Base-by-base conservation (phyloP, 1,140 invertebrate genomes). In the Ceratitis capitata region DNA sequence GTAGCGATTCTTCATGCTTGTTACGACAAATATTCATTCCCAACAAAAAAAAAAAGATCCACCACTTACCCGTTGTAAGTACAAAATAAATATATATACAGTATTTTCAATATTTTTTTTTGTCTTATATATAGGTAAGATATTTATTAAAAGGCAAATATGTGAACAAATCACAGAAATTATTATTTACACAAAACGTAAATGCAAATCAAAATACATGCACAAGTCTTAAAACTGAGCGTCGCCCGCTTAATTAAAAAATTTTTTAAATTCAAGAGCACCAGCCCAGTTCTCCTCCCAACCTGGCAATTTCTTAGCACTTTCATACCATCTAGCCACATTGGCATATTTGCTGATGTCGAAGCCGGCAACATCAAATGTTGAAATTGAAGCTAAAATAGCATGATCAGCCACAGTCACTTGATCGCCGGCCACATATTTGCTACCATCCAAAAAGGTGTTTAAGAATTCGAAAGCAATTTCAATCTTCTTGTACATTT, bases 361-460 rank as follows among this genome's bases (percentile, higher is more conserved):
- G 85, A 95, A 94, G 14, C 94, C 93, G 5, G 94, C 92, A 2
- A 93, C 94, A 92, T 97, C 94, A 85, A 93, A 93, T 82, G 94
- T 95, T 35, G 95, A 94, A n/a, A 96, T 92, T 2, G 93, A 92
- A 14, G 94, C 93, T 12, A 94, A 90, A 49, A 96, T 87, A 32
- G 93, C 88, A 19, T 96, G 92, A 89, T 96, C 96, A 9, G 96
- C 96, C 12, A 97, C 90, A 29, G 96, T 97, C 16, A 97, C 90
- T 32, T 93, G 93, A 85, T 94, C 93, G 16, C 96, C 95, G 12
- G 95, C 95, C 3, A 92, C 94, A 89, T 94, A 96, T 56, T 93
- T 93, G 86, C 94, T 92, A 0, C 93, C 94, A 74, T 95, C 94
- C 32, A 97, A 91, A 91, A 96, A 95, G 4, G 91, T 93, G 86